Percentiles rank a stretch among this genome's conserved stretches.
phyloP scores from a whole-genome alignment of 2,888 invertebrate genomes.

The Caenorhabditis sinica region DNA sequence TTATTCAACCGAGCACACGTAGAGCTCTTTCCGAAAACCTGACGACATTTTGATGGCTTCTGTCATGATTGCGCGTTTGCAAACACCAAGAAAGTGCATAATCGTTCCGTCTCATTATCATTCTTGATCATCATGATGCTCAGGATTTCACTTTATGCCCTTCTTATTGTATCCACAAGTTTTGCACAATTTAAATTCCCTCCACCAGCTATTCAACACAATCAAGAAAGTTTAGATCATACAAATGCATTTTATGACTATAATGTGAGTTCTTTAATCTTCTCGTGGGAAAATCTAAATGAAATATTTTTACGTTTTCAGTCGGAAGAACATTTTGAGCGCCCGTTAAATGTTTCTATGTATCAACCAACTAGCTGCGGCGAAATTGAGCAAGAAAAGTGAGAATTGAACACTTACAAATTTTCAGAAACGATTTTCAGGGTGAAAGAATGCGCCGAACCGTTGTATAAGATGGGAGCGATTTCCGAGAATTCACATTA shows the following conservation, averaged over 20 bases:
- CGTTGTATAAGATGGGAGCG: conserved; percentile 75
- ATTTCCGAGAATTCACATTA: conserved; percentile 65
- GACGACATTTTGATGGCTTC: conserved; percentile 64
- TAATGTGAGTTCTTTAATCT: conserved; percentile 41
- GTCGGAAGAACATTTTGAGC: conserved; percentile 55
- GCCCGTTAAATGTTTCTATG: conserved; percentile 31
- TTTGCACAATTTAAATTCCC: conserved; percentile 57
- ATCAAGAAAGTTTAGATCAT: conserved; percentile 33
- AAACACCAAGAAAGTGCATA: conserved; percentile 44
- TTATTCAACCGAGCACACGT: conserved; percentile 50
- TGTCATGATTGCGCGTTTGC: conserved; percentile 57
- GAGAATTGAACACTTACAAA: neutral
- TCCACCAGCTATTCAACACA: conserved; percentile 17
- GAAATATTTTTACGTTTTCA: conserved; percentile 5
- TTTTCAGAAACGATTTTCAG: conserved; percentile 37
- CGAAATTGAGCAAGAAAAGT: conserved; percentile 63
- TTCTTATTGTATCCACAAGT: neutral
- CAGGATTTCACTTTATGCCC: neutral
- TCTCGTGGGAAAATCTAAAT: neutral
- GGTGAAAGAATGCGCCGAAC: conserved; percentile 76
- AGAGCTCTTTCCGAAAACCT: conserved; percentile 40
- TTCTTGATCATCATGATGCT: conserved; percentile 36
- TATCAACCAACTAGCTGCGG: conserved; percentile 60
- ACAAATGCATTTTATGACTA: conserved; percentile 51
- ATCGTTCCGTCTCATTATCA: conserved; percentile 41